phyloP scores from a whole-genome alignment of 2,888 invertebrate species.

The Tiliacea citrago region DNA sequence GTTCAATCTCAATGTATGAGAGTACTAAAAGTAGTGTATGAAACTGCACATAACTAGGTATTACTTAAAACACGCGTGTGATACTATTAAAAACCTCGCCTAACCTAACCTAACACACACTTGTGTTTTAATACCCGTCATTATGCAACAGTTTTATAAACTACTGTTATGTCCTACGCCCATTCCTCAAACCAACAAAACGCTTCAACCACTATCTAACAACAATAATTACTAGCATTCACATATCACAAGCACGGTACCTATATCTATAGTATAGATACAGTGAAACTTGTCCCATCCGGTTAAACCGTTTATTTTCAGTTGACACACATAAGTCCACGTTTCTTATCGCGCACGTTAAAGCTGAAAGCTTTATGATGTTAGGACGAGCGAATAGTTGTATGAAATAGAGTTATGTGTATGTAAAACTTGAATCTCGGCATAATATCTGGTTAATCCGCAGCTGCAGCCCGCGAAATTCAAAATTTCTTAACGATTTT shows the following conservation, averaged over 20 bases:
- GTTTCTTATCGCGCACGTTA: conserved; percentile 49
- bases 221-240: conserved; percentile 16
- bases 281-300: conserved; percentile 44
- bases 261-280: background rate
- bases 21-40: too few species aligned
- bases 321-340: conserved; percentile 43
- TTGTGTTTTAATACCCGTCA: too few species aligned
- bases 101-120: too few species aligned
- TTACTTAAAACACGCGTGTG: too few species aligned
- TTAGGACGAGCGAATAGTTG: conserved; percentile 25
- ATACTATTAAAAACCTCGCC: too few species aligned
- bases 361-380: conserved; percentile 45
- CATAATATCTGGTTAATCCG: conserved; percentile 4
- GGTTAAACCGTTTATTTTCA: conserved; percentile 42
- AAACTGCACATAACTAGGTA: too few species aligned
- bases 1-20: too few species aligned
- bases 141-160: too few species aligned
- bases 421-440: conserved; percentile 23
- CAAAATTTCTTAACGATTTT: too few species aligned
- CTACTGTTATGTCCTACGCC: background rate
- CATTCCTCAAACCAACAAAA: background rate
- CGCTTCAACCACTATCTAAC: background rate
- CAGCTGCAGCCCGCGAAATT: too few species aligned
- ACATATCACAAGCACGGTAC: background rate
- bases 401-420: conserved; percentile 8